phyloP scores from a whole-genome alignment of 1,140 invertebrate genomes.

The Rhyzopertha dominica region DNA sequence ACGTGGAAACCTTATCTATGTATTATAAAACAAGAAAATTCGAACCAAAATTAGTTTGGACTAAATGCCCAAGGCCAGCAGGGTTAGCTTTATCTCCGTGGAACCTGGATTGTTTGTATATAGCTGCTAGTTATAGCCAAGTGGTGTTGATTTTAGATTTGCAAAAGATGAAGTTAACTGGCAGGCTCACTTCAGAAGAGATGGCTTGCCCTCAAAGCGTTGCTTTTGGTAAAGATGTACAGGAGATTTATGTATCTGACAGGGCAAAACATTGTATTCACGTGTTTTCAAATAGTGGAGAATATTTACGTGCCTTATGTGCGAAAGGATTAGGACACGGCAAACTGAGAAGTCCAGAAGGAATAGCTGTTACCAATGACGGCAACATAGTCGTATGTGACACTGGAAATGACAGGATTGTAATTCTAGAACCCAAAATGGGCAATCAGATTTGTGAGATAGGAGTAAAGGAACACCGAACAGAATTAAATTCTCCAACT shows the following conservation, averaged over 20 bases:
- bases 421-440: slow-evolving; percentile 48
- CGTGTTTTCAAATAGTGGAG: slow-evolving; percentile 61
- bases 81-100: slow-evolving; percentile 55
- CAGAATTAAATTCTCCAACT: slow-evolving; percentile 61
- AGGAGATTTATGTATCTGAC: slow-evolving; percentile 61
- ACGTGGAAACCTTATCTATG: slow-evolving; percentile 42
- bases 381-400: slow-evolving; percentile 63
- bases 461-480: slow-evolving; percentile 45
- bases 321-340: slow-evolving; percentile 57
- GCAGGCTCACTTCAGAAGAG: slow-evolving; percentile 48
- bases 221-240: slow-evolving; percentile 55
- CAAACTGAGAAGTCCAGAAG: slow-evolving; percentile 66
- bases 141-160: slow-evolving; percentile 47
- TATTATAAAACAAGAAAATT: slow-evolving; percentile 52
- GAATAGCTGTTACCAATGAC: slow-evolving; percentile 56
- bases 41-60: slow-evolving; percentile 49
- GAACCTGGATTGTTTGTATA: slow-evolving; percentile 52
- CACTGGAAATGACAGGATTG: slow-evolving; percentile 67
- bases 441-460: slow-evolving; percentile 48
- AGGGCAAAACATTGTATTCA: slow-evolving; percentile 74
- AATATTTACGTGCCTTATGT: slow-evolving; percentile 57
- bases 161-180: slow-evolving; percentile 49
- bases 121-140: slow-evolving; percentile 44
- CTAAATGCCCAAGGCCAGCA: slow-evolving; percentile 53
- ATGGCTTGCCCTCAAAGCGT: slow-evolving; percentile 65